Base-by-base conservation (phyloP, 2,113 vertebrate genomes). In the Colius striatus region DNA sequence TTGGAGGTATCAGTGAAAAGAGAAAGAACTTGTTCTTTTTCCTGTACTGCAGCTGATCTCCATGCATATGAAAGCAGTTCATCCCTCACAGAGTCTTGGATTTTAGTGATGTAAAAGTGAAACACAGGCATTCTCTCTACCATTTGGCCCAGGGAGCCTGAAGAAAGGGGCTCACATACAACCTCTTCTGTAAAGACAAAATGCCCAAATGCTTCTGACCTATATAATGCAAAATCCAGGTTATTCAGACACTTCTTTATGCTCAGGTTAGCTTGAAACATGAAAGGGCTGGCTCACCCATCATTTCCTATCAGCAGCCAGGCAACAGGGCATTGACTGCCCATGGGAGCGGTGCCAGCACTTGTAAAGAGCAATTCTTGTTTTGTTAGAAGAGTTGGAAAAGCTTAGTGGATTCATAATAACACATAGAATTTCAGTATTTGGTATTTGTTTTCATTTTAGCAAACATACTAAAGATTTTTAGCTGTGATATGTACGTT, bases 51-150 rank as follows among this genome's bases (percentile, higher is more conserved):
- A 67, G 21, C 21, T 36, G 43, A 29, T 87, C n/a, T 54, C 25
- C 45, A 29, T 38, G 36, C 29, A 1, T 21, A 22, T 26, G 20
- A n/a, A 92, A 78, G 30, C 70, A 11, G 16, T 66, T 87, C 4
- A 43, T 38, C 54, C 55, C n/a, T 82, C 48, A 13, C 18, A 30
- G 18, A 4, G 30, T 70, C 68, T 62, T 66, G 43, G 2, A 5
- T 77, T 91, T 82, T 25, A 36, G 36, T n/a, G 19, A n/a, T n/a
- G 34, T 30, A 27, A 47, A 25, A 8, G n/a, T 81, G 70, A 36
- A n/a, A 27, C 7, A 25, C 0, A 1, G 29, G 21, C 1, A 0
- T 74, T 53, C 29, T 65, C 51, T 60, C 36, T 65, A 8, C 68
- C 13, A 1, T 51, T 34, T 74, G 23, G 9, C 47, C 47, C 19